Percentiles rank a stretch among this genome's conserved stretches.
These are phyloP conservation scores for Alligator sinensis DNA, from an alignment of 2,113 vertebrate genomes.

Conservation along the genomic window DNA sequence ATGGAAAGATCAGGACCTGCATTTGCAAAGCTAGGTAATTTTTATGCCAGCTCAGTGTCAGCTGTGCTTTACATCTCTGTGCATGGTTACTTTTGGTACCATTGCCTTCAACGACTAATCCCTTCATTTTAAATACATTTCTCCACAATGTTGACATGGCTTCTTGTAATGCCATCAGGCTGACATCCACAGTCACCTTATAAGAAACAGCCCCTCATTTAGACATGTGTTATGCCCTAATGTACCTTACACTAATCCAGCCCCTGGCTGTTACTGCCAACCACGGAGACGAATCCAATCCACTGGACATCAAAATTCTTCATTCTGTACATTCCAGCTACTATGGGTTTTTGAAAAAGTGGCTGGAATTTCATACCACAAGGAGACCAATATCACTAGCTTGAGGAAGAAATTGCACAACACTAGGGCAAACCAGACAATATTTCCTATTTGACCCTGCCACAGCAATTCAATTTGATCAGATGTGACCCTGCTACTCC, in stretches of 20 bases:
- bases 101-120: neutral
- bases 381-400: neutral
- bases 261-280: neutral
- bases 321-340: constrained; percentile 19
- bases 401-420: neutral
- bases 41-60: neutral
- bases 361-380: neutral
- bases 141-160: neutral
- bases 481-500: neutral
- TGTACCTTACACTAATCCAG: neutral
- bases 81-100: neutral
- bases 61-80: neutral
- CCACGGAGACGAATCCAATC: neutral
- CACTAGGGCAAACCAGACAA: neutral
- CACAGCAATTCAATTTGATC: neutral
- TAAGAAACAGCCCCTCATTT: neutral
- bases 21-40: neutral
- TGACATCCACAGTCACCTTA: constrained; percentile 16
- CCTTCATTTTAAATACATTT: neutral
- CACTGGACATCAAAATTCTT: neutral
- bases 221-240: neutral
- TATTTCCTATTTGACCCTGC: neutral
- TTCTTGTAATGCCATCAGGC: neutral
- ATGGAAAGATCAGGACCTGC: fast-evolving
- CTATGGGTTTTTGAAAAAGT: neutral